Conservation (phyloP, 2,888 invertebrate genomes). For the Drosophila imparisetae region DNA sequence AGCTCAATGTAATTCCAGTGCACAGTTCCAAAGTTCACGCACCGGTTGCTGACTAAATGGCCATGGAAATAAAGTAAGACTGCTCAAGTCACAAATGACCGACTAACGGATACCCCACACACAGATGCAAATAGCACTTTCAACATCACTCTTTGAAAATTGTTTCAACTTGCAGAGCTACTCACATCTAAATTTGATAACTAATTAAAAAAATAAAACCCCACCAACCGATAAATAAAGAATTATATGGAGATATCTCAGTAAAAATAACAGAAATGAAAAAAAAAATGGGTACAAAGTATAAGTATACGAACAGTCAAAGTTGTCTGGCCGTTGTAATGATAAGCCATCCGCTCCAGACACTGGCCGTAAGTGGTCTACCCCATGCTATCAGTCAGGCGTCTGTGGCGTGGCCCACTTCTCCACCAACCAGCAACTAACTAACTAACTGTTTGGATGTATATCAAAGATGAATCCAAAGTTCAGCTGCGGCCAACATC, state of each 20-base stretch:
- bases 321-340: constrained; percentile 7
- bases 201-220: not conserved
- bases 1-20: constrained; percentile 35
- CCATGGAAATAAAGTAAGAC: constrained; percentile 7
- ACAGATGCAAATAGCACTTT: not conserved
- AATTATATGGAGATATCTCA: not conserved
- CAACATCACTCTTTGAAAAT: not conserved
- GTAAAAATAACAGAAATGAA: not conserved
- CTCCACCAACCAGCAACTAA: not conserved
- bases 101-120: constrained; percentile 1
- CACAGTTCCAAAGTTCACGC: constrained; percentile 45
- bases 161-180: not conserved
- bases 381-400: constrained; percentile 32
- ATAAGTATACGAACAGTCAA: not conserved
- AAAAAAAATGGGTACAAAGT: not conserved
- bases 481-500: constrained; percentile 16
- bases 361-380: constrained; percentile 12
- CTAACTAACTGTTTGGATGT: not conserved
- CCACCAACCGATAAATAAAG: not conserved
- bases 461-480: constrained; percentile 36
- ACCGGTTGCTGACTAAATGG: constrained; percentile 35
- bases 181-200: not conserved
- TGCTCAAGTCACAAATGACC: not conserved
- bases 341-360: constrained; percentile 30
- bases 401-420: constrained; percentile 39